Evolutionary conservation across 1,140 invertebrate genomes (phyloP), one percentile per base, ranked within the genome.

Genomic region (Idris sp.): DNA sequence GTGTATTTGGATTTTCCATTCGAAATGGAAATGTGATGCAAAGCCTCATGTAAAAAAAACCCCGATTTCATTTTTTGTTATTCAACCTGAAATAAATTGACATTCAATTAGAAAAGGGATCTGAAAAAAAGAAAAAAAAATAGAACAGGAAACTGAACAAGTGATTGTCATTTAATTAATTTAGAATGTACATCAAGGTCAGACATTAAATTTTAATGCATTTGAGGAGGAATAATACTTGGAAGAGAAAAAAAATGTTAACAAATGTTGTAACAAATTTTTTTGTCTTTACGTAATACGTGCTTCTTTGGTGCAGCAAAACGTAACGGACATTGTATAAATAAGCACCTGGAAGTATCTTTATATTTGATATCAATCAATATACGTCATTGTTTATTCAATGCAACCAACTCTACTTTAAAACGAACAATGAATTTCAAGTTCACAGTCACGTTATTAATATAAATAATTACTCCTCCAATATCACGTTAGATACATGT

Each of bases 361-460:
- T 33, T 33, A 30, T 30, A 22, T 22, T n/a, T n/a, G n/a, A n/a
- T 22, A 22, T 22, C 44, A 48, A 48, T 48, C 44, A 22, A 48
- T 48, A n/a, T n/a, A 48, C 4, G 13, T 25, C 46, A 1, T 41
- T 41, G 18, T 25, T 41, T 41, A 41, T 41, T 41, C 19, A 41
- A 38, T 8, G 2, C 19, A 10, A 22, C 38, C 10, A 22, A 41
- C 1, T 22, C 38, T 2, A 38, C 36, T 1, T 2, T 7, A 13
- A 35, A 7, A 4, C 11, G 31, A 13, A 2, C 4, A 4, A 11
- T 2, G 31, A 11, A 4, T 13, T 35, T 10, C 4, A 35, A 35
- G 7, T 14, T 10, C 10, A 35, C 10, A 14, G 11, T 11, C 10
- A 4, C 11, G 11, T 35, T 35, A n/a, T 35, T 14, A 14, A 35